phyloP scores from a whole-genome alignment of 1,140 invertebrate species.

The Bombus impatiens region DNA sequence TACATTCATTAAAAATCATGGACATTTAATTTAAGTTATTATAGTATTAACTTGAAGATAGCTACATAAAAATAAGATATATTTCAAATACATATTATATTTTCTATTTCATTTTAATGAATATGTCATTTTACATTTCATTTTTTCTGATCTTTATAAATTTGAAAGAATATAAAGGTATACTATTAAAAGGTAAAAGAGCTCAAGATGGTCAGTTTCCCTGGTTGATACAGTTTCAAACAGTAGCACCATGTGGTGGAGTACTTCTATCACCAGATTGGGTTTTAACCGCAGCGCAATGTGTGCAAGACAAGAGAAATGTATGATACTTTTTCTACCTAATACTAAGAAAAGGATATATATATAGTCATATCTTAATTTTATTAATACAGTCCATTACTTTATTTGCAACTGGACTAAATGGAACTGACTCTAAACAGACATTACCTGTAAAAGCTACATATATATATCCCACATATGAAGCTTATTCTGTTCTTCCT shows the following conservation, averaged over 20 bases:
- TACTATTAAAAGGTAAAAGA: constrained; percentile 50
- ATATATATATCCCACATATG: constrained; percentile 64
- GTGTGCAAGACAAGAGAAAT: constrained; percentile 65
- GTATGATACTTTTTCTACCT: constrained; percentile 49
- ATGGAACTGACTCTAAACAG: constrained; percentile 54
- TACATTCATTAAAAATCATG: constrained; percentile 19
- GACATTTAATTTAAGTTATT: background rate
- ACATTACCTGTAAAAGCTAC: constrained; percentile 62
- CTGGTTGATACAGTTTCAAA: constrained; percentile 70
- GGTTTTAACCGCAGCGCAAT: constrained; percentile 69
- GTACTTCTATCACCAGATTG: constrained; percentile 66
- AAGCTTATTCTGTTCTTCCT: constrained; percentile 50
- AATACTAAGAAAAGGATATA: background rate
- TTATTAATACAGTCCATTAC: constrained; percentile 60
- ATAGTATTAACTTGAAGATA: constrained; percentile 25
- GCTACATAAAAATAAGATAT: background rate
- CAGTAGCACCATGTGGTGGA: constrained; percentile 66
- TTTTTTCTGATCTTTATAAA: constrained; percentile 51
- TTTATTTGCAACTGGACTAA: constrained; percentile 59
- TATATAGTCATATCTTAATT: constrained; percentile 2
- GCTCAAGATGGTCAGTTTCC: constrained; percentile 58
- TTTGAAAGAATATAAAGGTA: constrained; percentile 31
- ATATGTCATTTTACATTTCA: constrained; percentile 31
- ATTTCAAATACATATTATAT: background rate
- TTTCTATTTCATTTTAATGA: background rate